Percentiles rank a stretch among this genome's conserved stretches.
These are phyloP conservation scores for Seriola rivoliana DNA, from an alignment of 2,113 vertebrate species.

Conservation along the genomic window DNA sequence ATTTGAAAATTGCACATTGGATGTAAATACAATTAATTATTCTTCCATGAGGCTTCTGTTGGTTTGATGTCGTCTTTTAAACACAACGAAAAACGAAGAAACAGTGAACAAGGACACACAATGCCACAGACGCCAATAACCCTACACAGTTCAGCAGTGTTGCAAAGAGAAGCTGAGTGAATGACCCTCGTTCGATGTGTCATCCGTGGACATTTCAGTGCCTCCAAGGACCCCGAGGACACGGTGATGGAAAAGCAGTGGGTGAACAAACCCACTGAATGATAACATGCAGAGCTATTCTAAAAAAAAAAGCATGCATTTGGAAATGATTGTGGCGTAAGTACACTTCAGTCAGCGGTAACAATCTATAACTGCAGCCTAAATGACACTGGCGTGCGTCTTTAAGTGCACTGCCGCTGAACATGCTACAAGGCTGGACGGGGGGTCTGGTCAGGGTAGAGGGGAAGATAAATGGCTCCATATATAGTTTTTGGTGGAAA, in stretches of 20 bases:
- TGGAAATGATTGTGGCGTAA: background rate
- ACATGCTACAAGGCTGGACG: slow-evolving; percentile 6
- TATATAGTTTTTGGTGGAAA: slow-evolving; percentile 18
- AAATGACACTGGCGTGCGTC: background rate
- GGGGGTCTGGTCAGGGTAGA: slow-evolving; percentile 4
- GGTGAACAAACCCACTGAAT: background rate
- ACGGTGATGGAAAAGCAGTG: background rate
- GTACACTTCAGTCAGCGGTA: background rate
- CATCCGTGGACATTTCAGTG: slow-evolving; percentile 27
- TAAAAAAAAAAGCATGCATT: background rate
- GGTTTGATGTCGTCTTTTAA: background rate
- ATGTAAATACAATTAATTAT: background rate
- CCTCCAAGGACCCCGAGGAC: slow-evolving; percentile 7
- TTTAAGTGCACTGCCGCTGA: slow-evolving; percentile 3
- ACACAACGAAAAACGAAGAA: background rate
- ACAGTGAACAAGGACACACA: slow-evolving; percentile 17
- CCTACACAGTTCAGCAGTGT: slow-evolving; percentile 14
- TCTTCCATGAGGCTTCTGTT: background rate
- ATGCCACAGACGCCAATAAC: slow-evolving; percentile 10
- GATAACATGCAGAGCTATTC: background rate
- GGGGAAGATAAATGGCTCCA: slow-evolving; percentile 44
- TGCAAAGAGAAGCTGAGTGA: slow-evolving; percentile 11
- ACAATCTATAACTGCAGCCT: background rate
- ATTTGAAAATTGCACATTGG: background rate
- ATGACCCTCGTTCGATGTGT: slow-evolving; percentile 8